Evolutionary conservation across 2,797 vertebrate species (phyloP), one percentile per base, ranked within the genome.

Genomic region (Anisognathus igniventris): DNA sequence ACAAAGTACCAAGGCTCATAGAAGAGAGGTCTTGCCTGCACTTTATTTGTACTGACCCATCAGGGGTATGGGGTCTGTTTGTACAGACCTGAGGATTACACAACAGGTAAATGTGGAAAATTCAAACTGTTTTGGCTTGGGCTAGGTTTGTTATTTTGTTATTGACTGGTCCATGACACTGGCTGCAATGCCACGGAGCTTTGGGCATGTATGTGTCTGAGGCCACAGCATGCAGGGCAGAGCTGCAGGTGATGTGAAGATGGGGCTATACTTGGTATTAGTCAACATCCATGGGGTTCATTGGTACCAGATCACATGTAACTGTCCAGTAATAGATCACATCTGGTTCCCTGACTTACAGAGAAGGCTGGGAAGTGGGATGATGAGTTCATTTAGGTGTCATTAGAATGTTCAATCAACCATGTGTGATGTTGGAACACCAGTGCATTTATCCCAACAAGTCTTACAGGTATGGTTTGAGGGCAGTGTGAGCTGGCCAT

Each of bases 361-460:
- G 30, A 10, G 22, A 78, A 40, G 6, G 28, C 22, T 60, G 33
- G 40, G 25, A 40, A 30, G 4, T 42, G 44, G 22, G 23, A 7
- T 44, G 56, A 30, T 62, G 21, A 47, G 31, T 23, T 65, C 4
- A 14, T 78, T 66, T 70, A 51, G n/a, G 18, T 70, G 60, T 72
- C 40, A 28, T 48, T 48, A 60, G 39, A 35, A 50, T 2, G 8
- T 53, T 62, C 15, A 30, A 0, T 56, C 17, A 73, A 9, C 33
- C 10, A 1, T 1, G 6, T 37, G 23, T 50, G 50, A 35, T 17
- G 5, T 13, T 54, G 44, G n/a, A 7, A 16, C 3, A 6, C 8
- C 20, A 35, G 53, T 17, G 14, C 15, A 24, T 30, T 45, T n/a
- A 23, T 7, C 20, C 25, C 39, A 54, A 7, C 7, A 66, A 74